Evolutionary conservation across 2,888 invertebrate species (phyloP).

Genomic region (Formica aserva): DNA sequence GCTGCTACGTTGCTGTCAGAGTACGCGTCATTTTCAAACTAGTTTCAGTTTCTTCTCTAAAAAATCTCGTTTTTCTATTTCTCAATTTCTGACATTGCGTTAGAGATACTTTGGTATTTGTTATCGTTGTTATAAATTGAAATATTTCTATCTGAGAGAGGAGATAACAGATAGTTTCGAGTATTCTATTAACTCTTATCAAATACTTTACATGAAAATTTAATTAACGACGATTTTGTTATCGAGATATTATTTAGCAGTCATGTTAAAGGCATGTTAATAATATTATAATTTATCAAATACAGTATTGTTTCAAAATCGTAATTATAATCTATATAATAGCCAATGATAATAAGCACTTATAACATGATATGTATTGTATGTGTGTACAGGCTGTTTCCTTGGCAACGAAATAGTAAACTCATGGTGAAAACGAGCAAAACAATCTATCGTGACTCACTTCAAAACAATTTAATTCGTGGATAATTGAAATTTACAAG

Average conservation of each 20-base stretch:
- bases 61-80: not conserved
- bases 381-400: slow-evolving; percentile 60
- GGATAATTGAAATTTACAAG: slow-evolving; percentile 64
- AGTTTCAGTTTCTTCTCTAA: not conserved
- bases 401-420: slow-evolving; percentile 56
- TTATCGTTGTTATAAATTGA: no score
- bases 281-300: no score
- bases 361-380: not conserved
- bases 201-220: slow-evolving; percentile 4
- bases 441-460: not conserved
- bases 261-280: not conserved
- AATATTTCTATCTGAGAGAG: not conserved
- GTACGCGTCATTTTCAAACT: not conserved
- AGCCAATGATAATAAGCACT: not conserved
- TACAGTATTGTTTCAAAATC: no score
- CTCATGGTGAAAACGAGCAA: slow-evolving; percentile 27
- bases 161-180: not conserved
- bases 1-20: not conserved
- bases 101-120: not conserved
- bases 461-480: not conserved
- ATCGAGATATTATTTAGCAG: not conserved
- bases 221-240: not conserved
- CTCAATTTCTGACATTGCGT: not conserved
- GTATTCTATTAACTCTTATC: not conserved
- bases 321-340: no score